Percentiles rank a stretch among this genome's conserved stretches.
These are phyloP conservation scores for Ditylenchus dipsaci DNA, from an alignment of 1,140 invertebrate species.

Conservation along the genomic window DNA sequence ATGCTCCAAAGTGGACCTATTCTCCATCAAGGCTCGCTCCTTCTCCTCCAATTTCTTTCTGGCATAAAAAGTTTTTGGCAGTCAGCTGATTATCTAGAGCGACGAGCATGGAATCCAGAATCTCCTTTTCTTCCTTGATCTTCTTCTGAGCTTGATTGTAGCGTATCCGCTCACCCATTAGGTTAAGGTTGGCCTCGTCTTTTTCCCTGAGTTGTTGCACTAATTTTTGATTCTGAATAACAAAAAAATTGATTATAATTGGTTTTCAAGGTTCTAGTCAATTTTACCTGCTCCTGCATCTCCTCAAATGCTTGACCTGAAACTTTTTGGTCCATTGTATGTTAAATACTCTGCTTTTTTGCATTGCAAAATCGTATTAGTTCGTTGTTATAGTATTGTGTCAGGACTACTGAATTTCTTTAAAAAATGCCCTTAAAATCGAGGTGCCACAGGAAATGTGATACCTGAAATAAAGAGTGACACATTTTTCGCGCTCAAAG, in stretches of 20 bases:
- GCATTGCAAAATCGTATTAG: too few species aligned
- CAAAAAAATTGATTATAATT: not conserved
- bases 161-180: conserved; percentile 78
- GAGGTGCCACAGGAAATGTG: too few species aligned
- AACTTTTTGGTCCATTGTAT: too few species aligned
- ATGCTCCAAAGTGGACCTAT: conserved; percentile 85
- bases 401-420: too few species aligned
- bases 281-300: conserved; percentile 97
- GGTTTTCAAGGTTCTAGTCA: conserved; percentile 58
- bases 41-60: conserved; percentile 93
- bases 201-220: conserved; percentile 94
- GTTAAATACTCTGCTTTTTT: too few species aligned
- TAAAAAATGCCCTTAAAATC: too few species aligned
- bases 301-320: conserved; percentile 83
- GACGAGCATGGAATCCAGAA: conserved; percentile 26
- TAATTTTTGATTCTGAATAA: conserved; percentile 83
- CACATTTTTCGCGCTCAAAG: too few species aligned
- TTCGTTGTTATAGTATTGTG: too few species aligned
- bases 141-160: conserved; percentile 38
- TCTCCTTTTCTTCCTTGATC: conserved; percentile 37
- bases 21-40: conserved; percentile 85
- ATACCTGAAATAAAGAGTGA: too few species aligned
- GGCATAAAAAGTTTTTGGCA: conserved; percentile 85
- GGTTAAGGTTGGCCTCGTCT: conserved; percentile 97
- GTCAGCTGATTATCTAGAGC: conserved; percentile 71